Percentiles rank a stretch among this genome's conserved stretches.
Evolutionary conservation across 2,113 vertebrate species (phyloP).

Genomic region (Pygoscelis antarcticus): DNA sequence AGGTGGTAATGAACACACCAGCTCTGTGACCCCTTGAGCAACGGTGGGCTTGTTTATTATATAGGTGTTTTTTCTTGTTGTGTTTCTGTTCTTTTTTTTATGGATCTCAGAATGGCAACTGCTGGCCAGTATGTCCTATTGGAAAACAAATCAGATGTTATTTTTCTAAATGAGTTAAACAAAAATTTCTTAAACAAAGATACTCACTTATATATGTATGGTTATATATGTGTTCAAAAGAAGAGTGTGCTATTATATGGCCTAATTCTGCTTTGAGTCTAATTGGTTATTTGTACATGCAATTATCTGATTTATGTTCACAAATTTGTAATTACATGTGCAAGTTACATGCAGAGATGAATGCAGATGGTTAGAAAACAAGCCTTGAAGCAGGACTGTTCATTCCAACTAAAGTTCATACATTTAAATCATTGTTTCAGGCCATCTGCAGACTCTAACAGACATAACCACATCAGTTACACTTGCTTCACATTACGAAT

Average conservation of each 20-base stretch:
- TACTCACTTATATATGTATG: neutral
- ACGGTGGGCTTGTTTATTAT: neutral
- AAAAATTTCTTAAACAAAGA: neutral
- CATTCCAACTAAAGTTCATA: constrained; percentile 54
- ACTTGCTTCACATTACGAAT: constrained; percentile 10
- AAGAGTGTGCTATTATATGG: neutral
- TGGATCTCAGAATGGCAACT: neutral
- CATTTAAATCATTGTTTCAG: constrained; percentile 61
- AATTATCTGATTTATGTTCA: constrained; percentile 60
- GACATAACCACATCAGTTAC: constrained; percentile 28
- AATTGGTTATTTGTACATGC: constrained; percentile 56
- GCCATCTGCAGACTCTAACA: constrained; percentile 48
- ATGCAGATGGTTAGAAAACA: constrained; percentile 57
- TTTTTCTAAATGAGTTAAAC: neutral
- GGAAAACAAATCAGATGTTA: neutral
- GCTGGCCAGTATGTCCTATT: neutral
- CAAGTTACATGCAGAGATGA: constrained; percentile 35
- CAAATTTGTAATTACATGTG: constrained; percentile 50
- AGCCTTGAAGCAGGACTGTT: constrained; percentile 55
- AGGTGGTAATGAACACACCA: neutral
- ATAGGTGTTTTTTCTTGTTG: neutral
- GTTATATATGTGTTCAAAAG: neutral
- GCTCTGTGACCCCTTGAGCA: neutral
- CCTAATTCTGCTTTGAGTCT: constrained; percentile 11
- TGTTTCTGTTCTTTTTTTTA: neutral